These are phyloP conservation scores for Tenthredo distinguenda DNA, from an alignment of 2,888 invertebrate species.

Conservation along the genomic window DNA sequence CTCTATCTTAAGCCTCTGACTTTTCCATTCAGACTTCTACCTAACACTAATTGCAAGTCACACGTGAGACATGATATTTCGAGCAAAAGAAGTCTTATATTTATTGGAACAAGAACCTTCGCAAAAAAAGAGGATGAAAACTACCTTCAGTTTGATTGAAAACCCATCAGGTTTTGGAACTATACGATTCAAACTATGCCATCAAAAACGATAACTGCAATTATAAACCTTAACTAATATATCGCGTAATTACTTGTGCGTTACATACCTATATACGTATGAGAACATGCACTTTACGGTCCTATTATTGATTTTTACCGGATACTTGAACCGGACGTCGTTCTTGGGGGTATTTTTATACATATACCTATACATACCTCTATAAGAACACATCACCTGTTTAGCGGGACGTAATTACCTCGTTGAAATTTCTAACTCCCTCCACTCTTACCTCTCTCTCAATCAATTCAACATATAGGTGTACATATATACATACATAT, in stretches of 20 bases:
- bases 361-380: conserved; percentile 32
- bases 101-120: not conserved
- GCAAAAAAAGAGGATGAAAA: not conserved
- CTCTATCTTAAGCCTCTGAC: not conserved
- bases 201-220: not conserved
- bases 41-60: not conserved
- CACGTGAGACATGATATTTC: not conserved
- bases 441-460: not conserved
- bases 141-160: not conserved
- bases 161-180: not conserved
- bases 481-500: no score
- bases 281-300: conserved; percentile 30
- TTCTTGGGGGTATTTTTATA: conserved; percentile 9
- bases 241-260: conserved; percentile 19
- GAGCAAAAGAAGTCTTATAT: not conserved
- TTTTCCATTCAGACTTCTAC: not conserved
- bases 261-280: not conserved
- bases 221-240: not conserved
- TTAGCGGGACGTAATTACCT: not conserved
- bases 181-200: not conserved
- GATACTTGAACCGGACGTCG: conserved; percentile 47
- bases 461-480: not conserved
- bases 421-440: not conserved
- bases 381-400: not conserved
- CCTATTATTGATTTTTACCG: conserved; percentile 43